Evolutionary conservation across 37 sponge, comb jelly and placozoan genomes (phyloP).

Genomic region (Chondrilla cf. caribensis): DNA sequence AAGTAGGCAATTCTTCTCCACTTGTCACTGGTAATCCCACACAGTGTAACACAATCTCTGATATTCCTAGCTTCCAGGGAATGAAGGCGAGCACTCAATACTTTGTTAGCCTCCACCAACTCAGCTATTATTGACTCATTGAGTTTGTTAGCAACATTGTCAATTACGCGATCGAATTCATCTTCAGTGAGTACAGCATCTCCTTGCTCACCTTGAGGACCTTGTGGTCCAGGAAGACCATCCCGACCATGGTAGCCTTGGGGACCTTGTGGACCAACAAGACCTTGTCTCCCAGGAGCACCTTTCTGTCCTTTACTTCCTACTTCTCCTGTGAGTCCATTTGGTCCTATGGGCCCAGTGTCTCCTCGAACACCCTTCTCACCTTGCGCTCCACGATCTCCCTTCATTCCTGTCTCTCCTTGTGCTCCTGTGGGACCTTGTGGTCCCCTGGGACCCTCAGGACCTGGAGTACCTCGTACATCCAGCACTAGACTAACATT

Average conservation of each 20-base stretch:
- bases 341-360: background rate
- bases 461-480: no score
- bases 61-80: no score
- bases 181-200: no score
- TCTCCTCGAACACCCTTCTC: background rate
- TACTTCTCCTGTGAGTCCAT: no score
- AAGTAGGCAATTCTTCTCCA: slow-evolving; percentile 9
- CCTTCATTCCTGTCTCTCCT: background rate
- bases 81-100: no score
- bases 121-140: no score
- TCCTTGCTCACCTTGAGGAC: background rate
- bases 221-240: slow-evolving; percentile 9
- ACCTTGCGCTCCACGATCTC: background rate
- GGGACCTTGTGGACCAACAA: slow-evolving; percentile 1
- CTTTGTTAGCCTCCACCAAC: no score
- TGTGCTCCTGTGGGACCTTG: background rate
- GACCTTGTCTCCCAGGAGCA: background rate
- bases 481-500: no score
- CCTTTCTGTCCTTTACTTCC: no score
- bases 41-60: background rate
- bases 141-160: no score
- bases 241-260: slow-evolving; percentile 9
- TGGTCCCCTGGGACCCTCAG: no score
- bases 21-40: background rate
- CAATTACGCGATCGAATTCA: no score